Conservation (phyloP, 1,140 invertebrate genomes). For the Gryon sp. region DNA sequence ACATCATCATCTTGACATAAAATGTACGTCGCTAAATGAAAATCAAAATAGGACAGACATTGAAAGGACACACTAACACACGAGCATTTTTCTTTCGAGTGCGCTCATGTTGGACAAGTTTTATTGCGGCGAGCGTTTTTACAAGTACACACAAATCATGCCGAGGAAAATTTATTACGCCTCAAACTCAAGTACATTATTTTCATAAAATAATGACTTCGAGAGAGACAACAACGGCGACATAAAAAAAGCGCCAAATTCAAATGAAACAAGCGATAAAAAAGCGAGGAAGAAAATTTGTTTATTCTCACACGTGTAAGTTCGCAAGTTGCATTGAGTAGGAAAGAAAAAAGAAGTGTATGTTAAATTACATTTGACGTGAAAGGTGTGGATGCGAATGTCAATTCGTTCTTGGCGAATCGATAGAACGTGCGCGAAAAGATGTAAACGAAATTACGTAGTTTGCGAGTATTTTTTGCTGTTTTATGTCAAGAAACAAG, state of each 20-base stretch:
- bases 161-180: background rate
- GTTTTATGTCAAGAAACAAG: background rate
- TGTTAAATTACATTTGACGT: background rate
- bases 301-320: too few species aligned
- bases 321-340: too few species aligned
- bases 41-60: slow-evolving; percentile 20
- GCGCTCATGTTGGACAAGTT: slow-evolving; percentile 4
- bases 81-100: slow-evolving; percentile 4
- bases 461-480: background rate
- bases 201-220: too few species aligned
- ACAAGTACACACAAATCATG: slow-evolving; percentile 12
- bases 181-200: too few species aligned
- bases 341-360: background rate
- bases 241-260: background rate
- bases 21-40: slow-evolving; percentile 17
- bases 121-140: slow-evolving; percentile 16
- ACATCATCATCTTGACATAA: slow-evolving; percentile 5
- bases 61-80: background rate
- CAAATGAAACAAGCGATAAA: background rate
- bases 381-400: slow-evolving; percentile 3
- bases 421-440: slow-evolving; percentile 4
- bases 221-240: too few species aligned
- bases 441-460: background rate
- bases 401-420: background rate
- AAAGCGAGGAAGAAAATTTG: background rate